Conservation (phyloP, 2,888 invertebrate genomes). For the Eupithecia inturbata region DNA sequence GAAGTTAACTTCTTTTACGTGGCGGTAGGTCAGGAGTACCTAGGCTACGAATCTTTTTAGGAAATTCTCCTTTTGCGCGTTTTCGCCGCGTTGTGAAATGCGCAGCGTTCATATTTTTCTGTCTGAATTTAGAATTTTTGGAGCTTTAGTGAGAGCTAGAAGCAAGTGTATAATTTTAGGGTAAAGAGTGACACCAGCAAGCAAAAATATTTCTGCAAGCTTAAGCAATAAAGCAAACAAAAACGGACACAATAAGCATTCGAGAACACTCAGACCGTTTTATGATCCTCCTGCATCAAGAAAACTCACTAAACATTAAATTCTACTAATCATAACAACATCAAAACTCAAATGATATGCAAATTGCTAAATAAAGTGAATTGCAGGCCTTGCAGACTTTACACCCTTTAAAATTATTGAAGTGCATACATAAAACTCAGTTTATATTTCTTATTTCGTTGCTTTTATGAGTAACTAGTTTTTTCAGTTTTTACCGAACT, state of each 20-base stretch:
- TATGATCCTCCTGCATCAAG: not conserved
- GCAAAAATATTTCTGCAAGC: not conserved
- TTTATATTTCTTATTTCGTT: not conserved
- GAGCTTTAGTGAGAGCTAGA: not conserved
- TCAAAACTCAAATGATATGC: not conserved
- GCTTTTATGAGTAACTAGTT: not conserved
- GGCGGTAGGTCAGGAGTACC: not conserved
- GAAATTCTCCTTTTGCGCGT: not conserved
- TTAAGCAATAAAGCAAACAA: not conserved
- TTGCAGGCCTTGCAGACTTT: conserved; percentile 7
- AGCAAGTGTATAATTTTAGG: not conserved
- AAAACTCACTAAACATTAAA: conserved; percentile 1
- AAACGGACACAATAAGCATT: not conserved
- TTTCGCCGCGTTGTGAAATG: not conserved
- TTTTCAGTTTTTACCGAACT: not conserved
- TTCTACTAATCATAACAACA: conserved; percentile 1
- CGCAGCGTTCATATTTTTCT: not conserved
- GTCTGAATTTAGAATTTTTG: not conserved
- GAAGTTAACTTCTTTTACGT: not conserved
- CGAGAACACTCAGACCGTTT: conserved; percentile 1
- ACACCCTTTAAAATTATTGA: conserved; percentile 30
- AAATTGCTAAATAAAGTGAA: conserved; percentile 3
- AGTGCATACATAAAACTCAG: conserved; percentile 4
- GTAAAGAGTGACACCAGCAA: not conserved
- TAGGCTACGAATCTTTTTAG: not conserved